Conservation (phyloP, 2,888 invertebrate species). For the Nysson spinosus region DNA sequence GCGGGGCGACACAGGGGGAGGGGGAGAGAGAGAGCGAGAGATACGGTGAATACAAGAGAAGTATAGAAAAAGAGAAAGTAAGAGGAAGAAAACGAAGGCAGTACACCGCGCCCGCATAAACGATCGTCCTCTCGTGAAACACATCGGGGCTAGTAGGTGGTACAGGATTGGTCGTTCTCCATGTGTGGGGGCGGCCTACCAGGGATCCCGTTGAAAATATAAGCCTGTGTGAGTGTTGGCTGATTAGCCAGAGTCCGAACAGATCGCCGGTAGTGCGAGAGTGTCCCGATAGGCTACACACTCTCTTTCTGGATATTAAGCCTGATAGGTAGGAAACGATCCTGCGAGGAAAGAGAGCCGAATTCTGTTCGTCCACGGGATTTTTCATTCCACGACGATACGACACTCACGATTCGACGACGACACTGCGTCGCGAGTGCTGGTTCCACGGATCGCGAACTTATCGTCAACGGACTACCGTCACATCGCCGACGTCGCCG, state of each 20-base stretch:
- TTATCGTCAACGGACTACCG: constrained; percentile 5
- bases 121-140: constrained; percentile 42
- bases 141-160: constrained; percentile 36
- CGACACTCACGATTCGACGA: too few species aligned
- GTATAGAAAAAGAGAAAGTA: constrained; percentile 33
- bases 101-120: constrained; percentile 65
- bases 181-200: constrained; percentile 69
- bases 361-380: too few species aligned
- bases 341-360: too few species aligned
- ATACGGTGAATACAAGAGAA: constrained; percentile 23
- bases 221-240: constrained; percentile 74
- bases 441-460: background rate
- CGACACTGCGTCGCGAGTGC: too few species aligned
- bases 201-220: constrained; percentile 72
- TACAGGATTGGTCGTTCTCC: constrained; percentile 67
- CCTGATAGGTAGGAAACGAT: too few species aligned
- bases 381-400: too few species aligned
- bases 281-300: constrained; percentile 44
- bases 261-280: constrained; percentile 64
- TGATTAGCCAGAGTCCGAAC: constrained; percentile 72
- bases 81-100: constrained; percentile 43
- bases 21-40: constrained; percentile 22
- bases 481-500: constrained; percentile 2
- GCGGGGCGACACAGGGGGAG: constrained; percentile 1
- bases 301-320: constrained; percentile 11